phyloP scores from a whole-genome alignment of 92 coral and sea anemone genomes.

The Phenganax marumi region DNA sequence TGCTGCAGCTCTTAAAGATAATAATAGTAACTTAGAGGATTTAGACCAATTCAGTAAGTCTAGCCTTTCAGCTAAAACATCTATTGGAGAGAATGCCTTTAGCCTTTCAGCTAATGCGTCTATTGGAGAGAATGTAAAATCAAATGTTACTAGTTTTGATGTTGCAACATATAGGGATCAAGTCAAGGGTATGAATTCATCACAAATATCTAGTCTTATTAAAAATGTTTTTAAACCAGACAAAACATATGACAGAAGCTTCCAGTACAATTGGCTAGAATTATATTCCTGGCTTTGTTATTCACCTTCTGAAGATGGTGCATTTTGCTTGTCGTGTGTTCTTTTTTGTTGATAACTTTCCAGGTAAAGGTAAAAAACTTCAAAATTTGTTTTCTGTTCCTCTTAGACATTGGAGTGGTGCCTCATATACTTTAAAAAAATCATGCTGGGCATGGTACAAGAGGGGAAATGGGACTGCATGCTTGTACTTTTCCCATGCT shows the following conservation, averaged over 20 bases:
- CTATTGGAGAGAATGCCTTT: background rate
- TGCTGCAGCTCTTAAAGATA: no score
- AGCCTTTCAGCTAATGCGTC: background rate
- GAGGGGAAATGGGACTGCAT: background rate
- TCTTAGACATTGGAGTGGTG: background rate
- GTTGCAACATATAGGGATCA: background rate
- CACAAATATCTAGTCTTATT: background rate
- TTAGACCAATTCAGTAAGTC: background rate
- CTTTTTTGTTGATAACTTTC: slow-evolving; percentile 13
- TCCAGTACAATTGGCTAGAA: slow-evolving; percentile 1
- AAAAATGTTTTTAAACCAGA: slow-evolving; percentile 18
- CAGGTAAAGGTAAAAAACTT: slow-evolving; percentile 5
- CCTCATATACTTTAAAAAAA: background rate
- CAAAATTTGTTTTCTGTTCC: background rate
- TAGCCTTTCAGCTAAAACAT: background rate
- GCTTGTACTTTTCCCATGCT: background rate
- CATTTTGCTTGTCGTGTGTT: slow-evolving; percentile 26
- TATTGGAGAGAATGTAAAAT: background rate
- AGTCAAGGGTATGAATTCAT: background rate
- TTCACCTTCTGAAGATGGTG: slow-evolving; percentile 37
- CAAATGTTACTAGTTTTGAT: background rate
- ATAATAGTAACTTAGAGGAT: no score
- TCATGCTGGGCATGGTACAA: slow-evolving; percentile 8
- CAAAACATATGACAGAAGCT: slow-evolving; percentile 13
- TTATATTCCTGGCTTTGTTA: slow-evolving; percentile 21